Base-by-base conservation (phyloP, 2,113 vertebrate genomes). In the Eclectus roratus region DNA sequence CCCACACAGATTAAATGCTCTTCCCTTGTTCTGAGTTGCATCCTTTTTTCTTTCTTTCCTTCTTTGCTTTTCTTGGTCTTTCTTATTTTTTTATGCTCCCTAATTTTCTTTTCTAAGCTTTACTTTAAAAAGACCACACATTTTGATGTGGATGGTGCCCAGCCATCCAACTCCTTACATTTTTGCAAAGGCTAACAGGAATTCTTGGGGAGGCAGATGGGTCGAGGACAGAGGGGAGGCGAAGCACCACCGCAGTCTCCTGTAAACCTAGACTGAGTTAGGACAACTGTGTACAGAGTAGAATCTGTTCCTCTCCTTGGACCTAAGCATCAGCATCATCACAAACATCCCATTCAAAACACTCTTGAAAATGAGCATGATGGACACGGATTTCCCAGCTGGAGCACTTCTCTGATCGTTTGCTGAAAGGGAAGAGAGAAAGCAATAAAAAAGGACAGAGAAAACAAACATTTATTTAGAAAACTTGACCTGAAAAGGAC, bases 361-460 rank as follows among this genome's bases (percentile, higher is more conserved):
- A 16, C 94, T 96, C 53, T 96, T 97, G 52, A 66, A 72, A 41
- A 96, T 53, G 11, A 97, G 28, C 31, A 93, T 41, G 31, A 94
- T 35, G 47, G 95, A 97, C 18, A 96, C 84, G 33, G 97, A 12
- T 7, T 55, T 56, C 5, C 55, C 46, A 27, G 79, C 27, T 44
- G 43, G 68, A 70, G 85, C 27, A 28, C 18, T 55, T 37, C 61
- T 86, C 76, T 78, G 84, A 85, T 85, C 93, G 3, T 66, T 37
- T 77, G 94, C 79, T 81, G 79, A 60, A 92, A 88, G 69, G 18
- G 53, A 69, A 66, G 19, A 15, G 11, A 31, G 23, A 24, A 39
- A 79, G 28, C 21, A 28, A 43, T 29, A 50, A 47, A 76, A 47
- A 25, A 2, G 7, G 46, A 66, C 12, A 56, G 11, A 50, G 7